Base-by-base conservation (phyloP, 2,888 invertebrate species). In the Peribatodes rhomboidaria region DNA sequence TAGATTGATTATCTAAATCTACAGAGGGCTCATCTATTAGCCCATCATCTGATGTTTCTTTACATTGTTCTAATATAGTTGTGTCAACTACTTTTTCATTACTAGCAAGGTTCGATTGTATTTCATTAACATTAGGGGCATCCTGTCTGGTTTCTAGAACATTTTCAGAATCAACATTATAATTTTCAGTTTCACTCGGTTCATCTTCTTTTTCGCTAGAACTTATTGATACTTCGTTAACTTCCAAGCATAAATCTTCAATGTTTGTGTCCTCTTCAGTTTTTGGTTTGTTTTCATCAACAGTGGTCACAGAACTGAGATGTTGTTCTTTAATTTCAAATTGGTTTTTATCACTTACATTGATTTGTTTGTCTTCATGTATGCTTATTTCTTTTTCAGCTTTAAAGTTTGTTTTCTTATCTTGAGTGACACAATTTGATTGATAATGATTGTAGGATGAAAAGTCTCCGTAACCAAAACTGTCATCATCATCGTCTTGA, bases 401-500 rank as follows among this genome's bases (percentile, higher is more conserved):
- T 52, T 39, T n/a, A 56, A 52, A 46, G 3, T 49, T 13, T 46
- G 68, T 65, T 46, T 69, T 61, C 56, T 71, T 68, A 61, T 70
- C 73, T 52, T 41, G 52, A 14, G 52, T 18, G 46, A 41, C 46
- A 35, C 60, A 50, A 16, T 65, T 65, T 16, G 84, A 67, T 69
- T 84, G 78, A 71, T 82, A 85, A 66, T 84, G 78, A 69, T 79
- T 82, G 67, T 81, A 89, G 47, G 84, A 81, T 60, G 88, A 78
- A 77, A 84, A 90, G 71, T 80, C 83, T 61, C 83, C 84, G 81
- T 85, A 92, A 67, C 85, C 84, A 78, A 86, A 93, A 55, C 82
- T 83, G 78, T 81, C 79, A 50, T 82, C 81, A 47, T 89, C 89
- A 65, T 92, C 91, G 65, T 90, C 92, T 79, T 91, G 91, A 63